Evolutionary conservation across 2,113 vertebrate genomes (phyloP).

Genomic region (Calonectris borealis): DNA sequence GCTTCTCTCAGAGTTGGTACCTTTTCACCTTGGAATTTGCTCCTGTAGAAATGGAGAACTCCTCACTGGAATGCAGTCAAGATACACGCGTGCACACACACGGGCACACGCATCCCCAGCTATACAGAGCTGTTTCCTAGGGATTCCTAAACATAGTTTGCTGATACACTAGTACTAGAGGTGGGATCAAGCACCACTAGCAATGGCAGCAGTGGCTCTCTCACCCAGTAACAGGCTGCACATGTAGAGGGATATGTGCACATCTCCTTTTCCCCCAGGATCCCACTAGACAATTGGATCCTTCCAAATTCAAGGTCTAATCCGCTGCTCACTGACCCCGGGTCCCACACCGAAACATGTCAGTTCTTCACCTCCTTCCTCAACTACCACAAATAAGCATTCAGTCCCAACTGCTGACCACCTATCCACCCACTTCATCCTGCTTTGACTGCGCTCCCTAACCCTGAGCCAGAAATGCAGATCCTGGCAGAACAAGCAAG

Average conservation of each 20-base stretch:
- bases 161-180: neutral
- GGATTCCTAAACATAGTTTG: neutral
- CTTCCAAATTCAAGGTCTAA: neutral
- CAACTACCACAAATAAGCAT: neutral
- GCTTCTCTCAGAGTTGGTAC: slow-evolving; percentile 91
- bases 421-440: neutral
- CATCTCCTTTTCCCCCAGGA: neutral
- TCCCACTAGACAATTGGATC: neutral
- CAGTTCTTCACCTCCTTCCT: neutral
- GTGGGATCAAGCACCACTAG: neutral
- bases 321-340: accelerated
- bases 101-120: accelerated
- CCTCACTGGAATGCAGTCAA: neutral
- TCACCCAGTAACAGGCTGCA: neutral
- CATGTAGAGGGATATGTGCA: neutral
- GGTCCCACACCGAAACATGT: neutral
- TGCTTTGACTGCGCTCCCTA: neutral
- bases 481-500: neutral
- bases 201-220: neutral
- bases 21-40: slow-evolving; percentile 84
- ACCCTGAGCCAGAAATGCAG: neutral
- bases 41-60: slow-evolving; percentile 67
- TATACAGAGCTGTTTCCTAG: neutral
- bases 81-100: neutral
- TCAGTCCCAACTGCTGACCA: neutral